Evolutionary conservation across 2,888 invertebrate species (phyloP), one percentile per base, ranked within the genome.

Genomic region (Orthonychiurus folsomi): DNA sequence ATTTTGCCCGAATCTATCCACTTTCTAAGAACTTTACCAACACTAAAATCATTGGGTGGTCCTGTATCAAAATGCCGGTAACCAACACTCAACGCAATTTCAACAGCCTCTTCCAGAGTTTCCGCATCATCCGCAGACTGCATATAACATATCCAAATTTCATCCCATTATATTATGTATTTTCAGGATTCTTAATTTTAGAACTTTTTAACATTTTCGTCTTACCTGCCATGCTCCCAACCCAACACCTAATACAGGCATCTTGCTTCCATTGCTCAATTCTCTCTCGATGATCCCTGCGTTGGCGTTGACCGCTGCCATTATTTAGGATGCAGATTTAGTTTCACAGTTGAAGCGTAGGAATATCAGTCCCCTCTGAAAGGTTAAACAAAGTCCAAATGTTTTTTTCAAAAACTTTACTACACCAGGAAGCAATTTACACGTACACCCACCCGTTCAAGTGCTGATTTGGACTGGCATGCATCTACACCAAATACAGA

Each of bases 161-260:
- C 53, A 9, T 24, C 20, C 20, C 3, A 52, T 12, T 20, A 52
- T 20, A 55, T 24, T 55, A 25, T 20, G 12, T 57, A n/a, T 37
- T 26, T 28, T 28, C 26, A 3, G 25, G 9, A 24, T 3, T 21
- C n/a, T 25, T 25, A 57, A n/a, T 28, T 3, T 3, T 20, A 27
- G 3, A 9, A 28, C 2, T 28, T 57, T 57, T 27, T 3, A 28
- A 57, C 26, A 50, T 59, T 50, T n/a, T 54, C 27, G 59, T n/a
- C 75, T 74, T 74, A 84, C 84, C 81, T 85, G 84, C 86, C 86
- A 86, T 50, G 87, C 86, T 58, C 87, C 87, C 71, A 87, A 78
- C 26, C 87, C 87, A 0, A 68, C 56, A 12, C 69, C 69, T 56
- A 87, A 76, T 50, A 82, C 79, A n/a, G 87, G 87, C 82, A 87